phyloP scores from a whole-genome alignment of 2,797 vertebrate species.

The Dryobates pubescens region DNA sequence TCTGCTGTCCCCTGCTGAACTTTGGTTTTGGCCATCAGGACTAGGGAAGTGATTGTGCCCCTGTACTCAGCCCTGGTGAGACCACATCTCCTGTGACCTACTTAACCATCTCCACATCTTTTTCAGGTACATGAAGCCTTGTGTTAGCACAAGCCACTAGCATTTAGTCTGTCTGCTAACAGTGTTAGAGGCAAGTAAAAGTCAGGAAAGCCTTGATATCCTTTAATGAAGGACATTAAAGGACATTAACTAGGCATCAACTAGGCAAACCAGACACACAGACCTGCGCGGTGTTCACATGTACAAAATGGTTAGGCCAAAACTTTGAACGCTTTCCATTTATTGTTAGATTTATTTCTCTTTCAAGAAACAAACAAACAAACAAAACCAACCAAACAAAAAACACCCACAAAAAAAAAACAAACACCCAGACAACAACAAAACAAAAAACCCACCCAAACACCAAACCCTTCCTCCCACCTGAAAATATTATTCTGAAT shows the following conservation, averaged over 20 bases:
- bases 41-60: too few species aligned
- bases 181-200: accelerated
- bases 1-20: neutral
- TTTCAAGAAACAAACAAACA: too few species aligned
- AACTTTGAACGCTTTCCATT: neutral
- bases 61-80: too few species aligned
- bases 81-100: neutral
- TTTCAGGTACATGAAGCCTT: neutral
- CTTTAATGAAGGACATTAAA: too few species aligned
- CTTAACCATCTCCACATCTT: neutral
- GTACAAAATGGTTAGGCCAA: neutral
- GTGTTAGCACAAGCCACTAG: neutral
- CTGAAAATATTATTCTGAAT: neutral
- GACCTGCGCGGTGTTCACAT: too few species aligned
- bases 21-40: too few species aligned
- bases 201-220: neutral
- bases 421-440: neutral
- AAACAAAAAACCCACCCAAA: too few species aligned
- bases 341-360: neutral
- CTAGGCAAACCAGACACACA: neutral
- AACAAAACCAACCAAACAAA: neutral
- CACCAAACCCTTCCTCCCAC: too few species aligned
- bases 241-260: too few species aligned
- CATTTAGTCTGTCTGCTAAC: neutral
- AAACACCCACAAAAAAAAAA: too few species aligned